Evolutionary conservation across 2,797 vertebrate species (phyloP).

Genomic region (Thalassophryne amazonica): DNA sequence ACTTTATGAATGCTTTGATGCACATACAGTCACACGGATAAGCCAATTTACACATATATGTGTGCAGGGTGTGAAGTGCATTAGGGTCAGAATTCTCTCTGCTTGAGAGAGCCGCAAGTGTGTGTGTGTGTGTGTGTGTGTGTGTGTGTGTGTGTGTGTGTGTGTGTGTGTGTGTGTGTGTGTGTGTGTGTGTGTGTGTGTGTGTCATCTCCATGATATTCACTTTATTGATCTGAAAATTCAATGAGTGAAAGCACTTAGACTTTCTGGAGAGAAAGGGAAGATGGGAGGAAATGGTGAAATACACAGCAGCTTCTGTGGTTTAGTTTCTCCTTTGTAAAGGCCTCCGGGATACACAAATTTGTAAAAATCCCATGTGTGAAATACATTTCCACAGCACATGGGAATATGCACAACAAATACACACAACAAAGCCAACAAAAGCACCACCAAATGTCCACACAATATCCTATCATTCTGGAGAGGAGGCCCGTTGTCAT

Average conservation of each 20-base stretch:
- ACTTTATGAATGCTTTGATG: conserved; percentile 8
- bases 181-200: too few species aligned
- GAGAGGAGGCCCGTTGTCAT: background rate
- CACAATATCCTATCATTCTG: conserved; percentile 6
- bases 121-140: too few species aligned
- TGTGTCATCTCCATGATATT: conserved; percentile 38
- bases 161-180: too few species aligned
- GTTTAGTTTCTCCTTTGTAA: conserved; percentile 35
- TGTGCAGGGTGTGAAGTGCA: conserved; percentile 19
- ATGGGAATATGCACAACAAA: conserved; percentile 12
- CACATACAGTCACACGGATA: background rate
- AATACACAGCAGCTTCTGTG: conserved; percentile 10
- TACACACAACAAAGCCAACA: conserved; percentile 23
- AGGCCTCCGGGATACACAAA: conserved; percentile 5
- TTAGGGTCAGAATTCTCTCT: conserved; percentile 9
- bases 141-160: too few species aligned
- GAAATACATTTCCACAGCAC: conserved; percentile 7
- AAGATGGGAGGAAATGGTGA: conserved; percentile 3
- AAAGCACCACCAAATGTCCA: conserved; percentile 5
- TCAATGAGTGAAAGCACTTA: conserved; percentile 39
- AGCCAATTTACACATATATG: background rate
- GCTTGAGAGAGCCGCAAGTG: conserved; percentile 18
- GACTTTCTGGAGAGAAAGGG: background rate
- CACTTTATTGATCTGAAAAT: conserved; percentile 51
- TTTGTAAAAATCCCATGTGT: conserved; percentile 7